A percentile compares a stretch with the other conserved stretches of the same genome.
These are phyloP conservation scores for Coronaproctus castanopsis DNA, from an alignment of 2,888 invertebrate genomes.

Conservation along the genomic window DNA sequence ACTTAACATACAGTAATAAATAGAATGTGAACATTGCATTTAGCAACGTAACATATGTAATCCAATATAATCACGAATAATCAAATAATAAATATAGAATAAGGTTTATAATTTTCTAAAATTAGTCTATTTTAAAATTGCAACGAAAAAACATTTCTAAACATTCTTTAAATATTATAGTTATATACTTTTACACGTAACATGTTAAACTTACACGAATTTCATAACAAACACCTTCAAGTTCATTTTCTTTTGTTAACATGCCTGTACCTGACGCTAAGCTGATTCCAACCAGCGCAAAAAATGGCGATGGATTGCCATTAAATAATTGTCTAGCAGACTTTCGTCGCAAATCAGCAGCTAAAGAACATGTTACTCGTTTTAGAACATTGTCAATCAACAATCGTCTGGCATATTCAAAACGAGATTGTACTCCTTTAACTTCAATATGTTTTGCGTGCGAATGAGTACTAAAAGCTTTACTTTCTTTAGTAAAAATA, in stretches of 20 bases:
- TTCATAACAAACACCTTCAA: slow-evolving; percentile 57
- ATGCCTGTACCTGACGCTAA: slow-evolving; percentile 51
- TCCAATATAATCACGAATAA: too few relatives aligned
- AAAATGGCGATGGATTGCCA: slow-evolving; percentile 50
- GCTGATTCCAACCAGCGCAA: slow-evolving; percentile 51
- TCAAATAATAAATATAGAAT: too few relatives aligned
- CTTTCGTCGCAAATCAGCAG: slow-evolving; percentile 38
- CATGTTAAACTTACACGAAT: slow-evolving; percentile 37
- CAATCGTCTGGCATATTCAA: slow-evolving; percentile 36
- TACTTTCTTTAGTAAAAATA: slow-evolving; percentile 3
- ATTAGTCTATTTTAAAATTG: too few relatives aligned
- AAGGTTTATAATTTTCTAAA: too few relatives aligned
- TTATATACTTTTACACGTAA: too few relatives aligned
- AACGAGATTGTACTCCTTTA: slow-evolving; percentile 20
- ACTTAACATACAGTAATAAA: neutral
- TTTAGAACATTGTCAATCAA: slow-evolving; percentile 48
- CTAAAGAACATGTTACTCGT: slow-evolving; percentile 43
- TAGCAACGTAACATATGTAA: too few relatives aligned
- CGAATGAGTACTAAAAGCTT: neutral
- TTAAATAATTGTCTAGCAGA: slow-evolving; percentile 41
- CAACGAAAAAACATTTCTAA: too few relatives aligned
- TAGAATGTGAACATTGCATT: too few relatives aligned
- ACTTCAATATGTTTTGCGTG: neutral
- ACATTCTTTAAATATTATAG: too few relatives aligned
- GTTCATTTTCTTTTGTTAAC: slow-evolving; percentile 51